Percentiles rank a stretch among this genome's conserved stretches.
These are phyloP conservation scores for Danio tinwini DNA, from an alignment of 2,797 vertebrate species.

Conservation along the genomic window DNA sequence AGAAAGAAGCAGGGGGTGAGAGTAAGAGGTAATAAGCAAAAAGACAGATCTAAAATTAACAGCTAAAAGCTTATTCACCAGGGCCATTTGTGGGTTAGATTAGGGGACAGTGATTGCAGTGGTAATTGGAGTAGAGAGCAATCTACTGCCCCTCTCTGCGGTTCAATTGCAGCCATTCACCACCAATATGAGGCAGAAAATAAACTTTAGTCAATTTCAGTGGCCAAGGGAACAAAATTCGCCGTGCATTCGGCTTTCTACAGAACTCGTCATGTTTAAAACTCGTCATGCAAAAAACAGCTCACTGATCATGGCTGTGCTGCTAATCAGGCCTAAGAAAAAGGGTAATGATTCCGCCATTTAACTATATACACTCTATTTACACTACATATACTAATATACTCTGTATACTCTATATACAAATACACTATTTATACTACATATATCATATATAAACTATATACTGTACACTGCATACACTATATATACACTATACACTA, in stretches of 20 bases:
- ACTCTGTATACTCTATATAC: no score
- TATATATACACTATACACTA: no score
- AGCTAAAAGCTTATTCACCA: conserved; percentile 50
- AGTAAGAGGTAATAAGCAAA: conserved; percentile 31
- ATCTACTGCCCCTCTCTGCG: conserved; percentile 36
- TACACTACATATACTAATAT: no score
- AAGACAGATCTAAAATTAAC: conserved; percentile 46
- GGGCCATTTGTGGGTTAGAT: conserved; percentile 48
- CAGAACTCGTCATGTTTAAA: background rate
- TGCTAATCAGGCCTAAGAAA: background rate
- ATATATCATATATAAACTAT: no score
- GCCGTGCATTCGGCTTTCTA: conserved; percentile 2
- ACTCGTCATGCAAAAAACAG: background rate
- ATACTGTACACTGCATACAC: no score
- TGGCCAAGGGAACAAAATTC: conserved; percentile 40
- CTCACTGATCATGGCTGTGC: background rate
- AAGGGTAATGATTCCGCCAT: background rate
- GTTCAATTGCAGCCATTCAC: conserved; percentile 35
- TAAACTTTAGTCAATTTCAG: conserved; percentile 41
- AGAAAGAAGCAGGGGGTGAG: conserved; percentile 17
- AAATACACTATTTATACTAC: no score
- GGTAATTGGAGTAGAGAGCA: conserved; percentile 49
- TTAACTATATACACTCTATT: no score
- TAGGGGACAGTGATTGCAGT: conserved; percentile 49
- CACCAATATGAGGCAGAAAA: conserved; percentile 29